phyloP scores from a whole-genome alignment of 1,140 invertebrate species.

The Dinoponera quadriceps region DNA sequence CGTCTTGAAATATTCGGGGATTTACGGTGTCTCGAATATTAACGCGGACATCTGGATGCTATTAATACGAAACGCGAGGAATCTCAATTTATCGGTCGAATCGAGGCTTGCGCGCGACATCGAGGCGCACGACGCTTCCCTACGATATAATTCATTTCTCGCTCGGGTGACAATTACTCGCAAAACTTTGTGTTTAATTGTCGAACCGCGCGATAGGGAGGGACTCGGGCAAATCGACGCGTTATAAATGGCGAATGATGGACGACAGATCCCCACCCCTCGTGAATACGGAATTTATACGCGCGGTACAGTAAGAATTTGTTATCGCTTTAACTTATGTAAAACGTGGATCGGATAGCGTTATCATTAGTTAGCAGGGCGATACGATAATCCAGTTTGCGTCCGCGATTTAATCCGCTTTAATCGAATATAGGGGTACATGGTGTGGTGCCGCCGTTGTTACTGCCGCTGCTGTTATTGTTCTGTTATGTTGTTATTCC shows the following conservation, averaged over 20 bases:
- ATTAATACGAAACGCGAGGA: background rate
- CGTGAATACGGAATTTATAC: background rate
- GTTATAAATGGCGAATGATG: too few species aligned
- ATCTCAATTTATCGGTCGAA: background rate
- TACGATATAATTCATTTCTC: too few species aligned
- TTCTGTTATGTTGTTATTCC: constrained; percentile 13
- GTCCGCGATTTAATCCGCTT: constrained; percentile 39
- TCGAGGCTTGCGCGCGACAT: background rate
- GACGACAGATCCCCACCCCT: too few species aligned
- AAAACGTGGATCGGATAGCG: background rate
- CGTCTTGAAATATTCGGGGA: constrained; percentile 22
- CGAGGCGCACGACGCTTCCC: background rate
- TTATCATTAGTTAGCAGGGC: background rate
- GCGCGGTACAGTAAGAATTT: background rate
- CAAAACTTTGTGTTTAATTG: too few species aligned
- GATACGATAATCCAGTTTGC: constrained; percentile 29
- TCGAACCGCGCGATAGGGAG: too few species aligned
- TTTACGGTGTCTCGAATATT: constrained; percentile 39
- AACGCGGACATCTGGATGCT: background rate
- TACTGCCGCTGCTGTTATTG: too few species aligned
- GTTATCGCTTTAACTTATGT: background rate
- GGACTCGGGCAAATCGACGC: too few species aligned
- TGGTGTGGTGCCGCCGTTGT: too few species aligned
- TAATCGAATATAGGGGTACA: background rate
- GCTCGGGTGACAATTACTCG: too few species aligned